Conservation (phyloP, 1,140 invertebrate genomes). For the Ridgeia piscesae region DNA sequence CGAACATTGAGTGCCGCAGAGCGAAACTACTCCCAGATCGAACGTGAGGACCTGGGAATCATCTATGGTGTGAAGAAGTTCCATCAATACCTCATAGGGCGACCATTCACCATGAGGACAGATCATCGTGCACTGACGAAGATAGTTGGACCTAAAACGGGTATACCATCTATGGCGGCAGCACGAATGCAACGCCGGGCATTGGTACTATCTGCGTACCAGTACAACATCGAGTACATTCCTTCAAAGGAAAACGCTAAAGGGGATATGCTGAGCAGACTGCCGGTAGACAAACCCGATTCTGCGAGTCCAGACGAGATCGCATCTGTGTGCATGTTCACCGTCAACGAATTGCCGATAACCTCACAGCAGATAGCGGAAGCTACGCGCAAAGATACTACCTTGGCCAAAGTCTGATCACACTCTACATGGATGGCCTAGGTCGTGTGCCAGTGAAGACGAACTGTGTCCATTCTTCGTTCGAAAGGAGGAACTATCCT, state of each 20-base stretch:
- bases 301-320: not conserved
- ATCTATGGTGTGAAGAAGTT: too few relatives aligned
- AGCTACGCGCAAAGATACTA: too few relatives aligned
- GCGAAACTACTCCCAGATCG: too few relatives aligned
- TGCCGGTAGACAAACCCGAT: slow-evolving; percentile 6
- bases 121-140: too few relatives aligned
- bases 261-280: slow-evolving; percentile 24
- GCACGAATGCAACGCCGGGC: slow-evolving; percentile 51
- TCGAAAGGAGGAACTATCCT: too few relatives aligned
- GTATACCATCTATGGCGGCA: slow-evolving; percentile 41
- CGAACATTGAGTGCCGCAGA: too few relatives aligned
- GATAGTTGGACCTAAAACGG: slow-evolving; percentile 8
- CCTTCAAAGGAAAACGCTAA: slow-evolving; percentile 3
- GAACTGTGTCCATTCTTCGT: slow-evolving; percentile 23
- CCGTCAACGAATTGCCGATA: not conserved
- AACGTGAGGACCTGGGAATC: too few relatives aligned
- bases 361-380: not conserved
- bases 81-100: slow-evolving; percentile 15
- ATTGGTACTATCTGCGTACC: slow-evolving; percentile 13
- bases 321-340: too few relatives aligned
- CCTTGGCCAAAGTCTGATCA: slow-evolving; percentile 6
- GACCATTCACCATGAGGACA: not conserved
- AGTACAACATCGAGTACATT: slow-evolving; percentile 21
- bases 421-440: not conserved
- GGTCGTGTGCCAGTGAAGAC: not conserved